phyloP scores from a whole-genome alignment of 35 echinoderm and acorn worm species.

The Diadema setosum region DNA sequence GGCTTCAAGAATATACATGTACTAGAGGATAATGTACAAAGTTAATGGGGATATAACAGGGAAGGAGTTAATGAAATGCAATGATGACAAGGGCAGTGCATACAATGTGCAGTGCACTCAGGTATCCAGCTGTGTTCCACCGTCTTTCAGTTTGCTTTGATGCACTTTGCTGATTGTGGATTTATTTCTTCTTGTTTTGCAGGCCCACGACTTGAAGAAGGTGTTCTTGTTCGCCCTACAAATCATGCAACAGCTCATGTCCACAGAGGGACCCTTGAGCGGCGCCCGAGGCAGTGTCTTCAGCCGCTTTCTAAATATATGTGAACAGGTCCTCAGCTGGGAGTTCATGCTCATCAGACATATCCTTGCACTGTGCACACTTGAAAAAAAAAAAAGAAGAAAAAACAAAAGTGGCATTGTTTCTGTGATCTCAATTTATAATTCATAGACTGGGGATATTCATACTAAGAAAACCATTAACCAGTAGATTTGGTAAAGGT shows the following conservation, averaged over 20 bases:
- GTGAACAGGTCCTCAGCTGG: conserved; percentile 94
- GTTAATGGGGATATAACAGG: no score
- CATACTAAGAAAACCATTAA: background rate
- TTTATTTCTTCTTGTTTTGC: background rate
- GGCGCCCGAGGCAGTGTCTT: conserved; percentile 41
- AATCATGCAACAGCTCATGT: conserved; percentile 75
- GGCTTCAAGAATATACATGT: no score
- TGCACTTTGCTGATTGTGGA: no score
- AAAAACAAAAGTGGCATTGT: no score
- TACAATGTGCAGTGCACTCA: no score
- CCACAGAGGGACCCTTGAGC: conserved; percentile 26
- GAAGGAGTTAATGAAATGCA: no score
- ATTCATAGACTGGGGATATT: background rate
- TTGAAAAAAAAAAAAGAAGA: background rate
- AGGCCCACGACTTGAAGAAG: conserved; percentile 86
- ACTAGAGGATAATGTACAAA: no score
- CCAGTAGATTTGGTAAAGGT: no score
- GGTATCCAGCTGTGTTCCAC: no score
- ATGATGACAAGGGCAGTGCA: no score
- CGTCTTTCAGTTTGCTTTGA: no score
- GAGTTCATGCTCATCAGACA: conserved; percentile 71
- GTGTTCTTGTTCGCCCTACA: conserved; percentile 90
- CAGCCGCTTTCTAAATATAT: conserved; percentile 64
- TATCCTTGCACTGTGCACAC: conserved; percentile 91
- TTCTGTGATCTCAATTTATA: background rate